Conservation (phyloP, 2,888 invertebrate genomes). For the Zootermopsis nevadensis region DNA sequence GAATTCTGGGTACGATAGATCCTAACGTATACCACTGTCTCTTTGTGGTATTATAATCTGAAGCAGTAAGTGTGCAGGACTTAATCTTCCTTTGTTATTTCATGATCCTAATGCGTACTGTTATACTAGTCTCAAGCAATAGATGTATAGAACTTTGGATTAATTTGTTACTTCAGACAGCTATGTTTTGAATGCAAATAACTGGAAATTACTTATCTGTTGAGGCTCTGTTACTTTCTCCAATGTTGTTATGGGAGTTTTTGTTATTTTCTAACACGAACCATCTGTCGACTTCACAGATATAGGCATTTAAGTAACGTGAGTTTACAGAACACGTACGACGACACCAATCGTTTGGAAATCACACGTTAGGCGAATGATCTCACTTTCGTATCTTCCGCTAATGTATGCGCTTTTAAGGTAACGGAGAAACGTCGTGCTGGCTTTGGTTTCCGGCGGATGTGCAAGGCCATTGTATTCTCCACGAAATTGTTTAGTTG, state of each 20-base stretch:
- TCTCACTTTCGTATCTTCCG: not conserved
- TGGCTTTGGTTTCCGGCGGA: slow-evolving; percentile 58
- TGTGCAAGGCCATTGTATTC: slow-evolving; percentile 60
- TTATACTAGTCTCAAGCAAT: too few species aligned
- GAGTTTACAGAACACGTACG: not conserved
- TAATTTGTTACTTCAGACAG: too few species aligned
- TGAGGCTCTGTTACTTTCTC: not conserved
- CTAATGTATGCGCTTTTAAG: not conserved
- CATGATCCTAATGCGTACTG: too few species aligned
- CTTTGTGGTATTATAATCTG: too few species aligned
- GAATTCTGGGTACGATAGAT: too few species aligned
- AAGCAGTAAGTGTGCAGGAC: too few species aligned
- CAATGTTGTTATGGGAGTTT: not conserved
- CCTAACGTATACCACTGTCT: too few species aligned
- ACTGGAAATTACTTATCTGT: not conserved
- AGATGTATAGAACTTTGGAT: too few species aligned
- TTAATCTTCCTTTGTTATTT: too few species aligned
- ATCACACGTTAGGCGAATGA: not conserved
- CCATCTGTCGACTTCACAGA: not conserved
- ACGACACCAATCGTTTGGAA: not conserved
- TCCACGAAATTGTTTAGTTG: slow-evolving; percentile 34
- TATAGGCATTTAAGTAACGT: not conserved
- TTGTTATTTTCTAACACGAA: not conserved
- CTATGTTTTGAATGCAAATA: not conserved
- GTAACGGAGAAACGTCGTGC: slow-evolving; percentile 28